Conservation (phyloP, 2,888 invertebrate species). For the Drosophila sordidapex region DNA sequence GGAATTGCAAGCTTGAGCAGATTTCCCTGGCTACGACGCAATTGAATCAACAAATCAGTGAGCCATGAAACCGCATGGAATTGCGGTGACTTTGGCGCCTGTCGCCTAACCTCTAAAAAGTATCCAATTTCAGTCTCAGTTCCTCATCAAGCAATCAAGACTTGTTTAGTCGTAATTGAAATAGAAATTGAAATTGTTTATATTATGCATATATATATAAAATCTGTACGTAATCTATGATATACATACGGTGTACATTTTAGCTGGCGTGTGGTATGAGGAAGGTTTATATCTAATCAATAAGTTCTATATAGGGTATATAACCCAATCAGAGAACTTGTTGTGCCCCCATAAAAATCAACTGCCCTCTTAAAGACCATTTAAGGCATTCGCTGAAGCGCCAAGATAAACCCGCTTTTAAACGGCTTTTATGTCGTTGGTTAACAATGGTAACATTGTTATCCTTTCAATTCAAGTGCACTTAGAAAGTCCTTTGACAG, state of each 20-base stretch:
- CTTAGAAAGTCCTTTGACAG: constrained; percentile 30
- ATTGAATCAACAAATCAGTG: constrained; percentile 60
- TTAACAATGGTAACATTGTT: constrained; percentile 62
- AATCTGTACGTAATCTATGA: constrained; percentile 10
- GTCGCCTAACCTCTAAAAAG: constrained; percentile 28
- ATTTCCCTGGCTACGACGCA: constrained; percentile 54
- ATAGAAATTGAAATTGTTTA: constrained; percentile 28
- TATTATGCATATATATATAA: not conserved
- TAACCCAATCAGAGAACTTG: not conserved
- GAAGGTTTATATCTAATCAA: not conserved
- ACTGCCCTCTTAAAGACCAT: constrained; percentile 4
- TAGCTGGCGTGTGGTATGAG: no score
- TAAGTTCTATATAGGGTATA: not conserved
- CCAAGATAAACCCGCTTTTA: constrained; percentile 31
- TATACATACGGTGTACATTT: not conserved
- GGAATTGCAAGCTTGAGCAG: constrained; percentile 20
- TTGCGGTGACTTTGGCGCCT: constrained; percentile 62
- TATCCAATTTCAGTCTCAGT: constrained; percentile 58
- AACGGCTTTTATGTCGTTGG: constrained; percentile 26
- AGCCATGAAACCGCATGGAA: constrained; percentile 27
- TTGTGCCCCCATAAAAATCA: not conserved
- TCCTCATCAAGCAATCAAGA: constrained; percentile 44
- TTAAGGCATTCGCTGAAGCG: constrained; percentile 22
- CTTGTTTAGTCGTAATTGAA: constrained; percentile 53
- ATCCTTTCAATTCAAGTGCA: constrained; percentile 70